Conservation (phyloP, 2,113 vertebrate species). For the Emydura subglobosa region DNA sequence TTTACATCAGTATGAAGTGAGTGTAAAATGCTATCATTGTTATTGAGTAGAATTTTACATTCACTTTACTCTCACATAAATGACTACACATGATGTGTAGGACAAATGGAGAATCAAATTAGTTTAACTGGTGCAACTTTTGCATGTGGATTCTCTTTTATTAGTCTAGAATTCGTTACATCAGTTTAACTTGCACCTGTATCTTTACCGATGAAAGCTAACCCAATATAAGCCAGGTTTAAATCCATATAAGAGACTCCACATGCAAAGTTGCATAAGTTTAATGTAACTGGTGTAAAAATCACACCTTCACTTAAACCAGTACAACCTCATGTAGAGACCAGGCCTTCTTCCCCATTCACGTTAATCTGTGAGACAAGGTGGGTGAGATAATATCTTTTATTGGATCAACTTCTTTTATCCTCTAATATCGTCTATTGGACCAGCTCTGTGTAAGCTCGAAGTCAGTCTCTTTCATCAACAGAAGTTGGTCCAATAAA, state of each 20-base stretch:
- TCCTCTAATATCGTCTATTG: neutral
- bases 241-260: neutral
- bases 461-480: neutral
- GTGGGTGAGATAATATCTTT: neutral
- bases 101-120: neutral
- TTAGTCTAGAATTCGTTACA: too few relatives aligned
- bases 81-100: neutral
- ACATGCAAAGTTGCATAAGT: too few relatives aligned
- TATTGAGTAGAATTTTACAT: neutral
- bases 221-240: neutral
- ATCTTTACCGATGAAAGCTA: constrained; percentile 2
- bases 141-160: too few relatives aligned
- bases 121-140: too few relatives aligned
- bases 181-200: neutral
- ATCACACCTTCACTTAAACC: too few relatives aligned
- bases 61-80: neutral
- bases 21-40: neutral
- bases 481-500: neutral
- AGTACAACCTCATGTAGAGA: too few relatives aligned
- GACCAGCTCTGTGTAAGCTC: neutral
- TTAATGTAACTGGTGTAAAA: too few relatives aligned
- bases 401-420: neutral
- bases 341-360: too few relatives aligned
- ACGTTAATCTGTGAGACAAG: neutral
- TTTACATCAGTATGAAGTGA: neutral